Evolutionary conservation across 2,888 invertebrate species (phyloP).

Genomic region (Prosopocoilus inquinatus): DNA sequence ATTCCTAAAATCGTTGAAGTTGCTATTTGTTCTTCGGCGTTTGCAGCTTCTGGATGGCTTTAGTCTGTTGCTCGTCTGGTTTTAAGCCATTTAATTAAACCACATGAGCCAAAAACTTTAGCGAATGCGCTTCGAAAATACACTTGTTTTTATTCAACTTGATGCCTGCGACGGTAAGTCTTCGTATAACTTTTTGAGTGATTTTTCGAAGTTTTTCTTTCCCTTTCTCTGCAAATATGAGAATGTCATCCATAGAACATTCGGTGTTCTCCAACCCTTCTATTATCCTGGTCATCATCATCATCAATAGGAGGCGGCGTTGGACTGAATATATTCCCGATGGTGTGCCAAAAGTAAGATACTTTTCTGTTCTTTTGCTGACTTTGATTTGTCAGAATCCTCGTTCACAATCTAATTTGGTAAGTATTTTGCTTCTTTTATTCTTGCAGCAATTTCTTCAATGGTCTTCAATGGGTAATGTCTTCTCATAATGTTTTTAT

Average conservation of each 20-base stretch:
- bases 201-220: not conserved
- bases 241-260: not conserved
- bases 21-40: conserved; percentile 21
- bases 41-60: conserved; percentile 21
- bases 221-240: not conserved
- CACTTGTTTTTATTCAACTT: conserved; percentile 34
- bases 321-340: conserved; percentile 14
- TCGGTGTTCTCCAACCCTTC: conserved; percentile 8
- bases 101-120: conserved; percentile 10
- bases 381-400: conserved; percentile 24
- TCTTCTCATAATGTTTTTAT: too few species aligned
- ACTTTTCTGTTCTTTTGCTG: conserved; percentile 21
- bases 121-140: conserved; percentile 12
- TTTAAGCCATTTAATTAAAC: conserved; percentile 33
- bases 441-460: too few species aligned
- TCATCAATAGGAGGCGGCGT: conserved; percentile 21
- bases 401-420: too few species aligned
- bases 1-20: conserved; percentile 28
- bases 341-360: conserved; percentile 15
- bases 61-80: conserved; percentile 25
- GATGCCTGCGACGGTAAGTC: conserved; percentile 23
- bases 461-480: too few species aligned
- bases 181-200: conserved; percentile 10
- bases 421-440: too few species aligned
- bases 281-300: not conserved